Conservation (phyloP, 2,113 vertebrate genomes). For the Azemiops feae region DNA sequence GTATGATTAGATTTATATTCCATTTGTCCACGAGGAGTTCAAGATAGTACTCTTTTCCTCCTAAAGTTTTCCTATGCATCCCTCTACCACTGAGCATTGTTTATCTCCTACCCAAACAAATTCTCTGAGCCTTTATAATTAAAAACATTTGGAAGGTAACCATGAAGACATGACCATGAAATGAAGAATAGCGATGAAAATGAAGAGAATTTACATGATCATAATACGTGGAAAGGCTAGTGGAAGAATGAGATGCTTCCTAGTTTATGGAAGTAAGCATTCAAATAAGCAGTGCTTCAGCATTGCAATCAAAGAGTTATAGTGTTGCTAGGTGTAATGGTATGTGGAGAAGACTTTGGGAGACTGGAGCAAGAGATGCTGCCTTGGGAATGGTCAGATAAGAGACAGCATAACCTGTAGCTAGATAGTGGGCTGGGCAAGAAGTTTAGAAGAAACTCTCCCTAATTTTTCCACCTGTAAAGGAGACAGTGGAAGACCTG, state of each 20-base stretch:
- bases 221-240: not conserved
- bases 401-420: too few relatives aligned
- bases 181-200: not conserved
- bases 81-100: not conserved
- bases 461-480: not conserved
- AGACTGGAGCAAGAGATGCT: too few relatives aligned
- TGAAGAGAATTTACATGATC: not conserved
- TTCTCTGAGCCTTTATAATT: not conserved
- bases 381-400: too few relatives aligned
- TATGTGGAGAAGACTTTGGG: not conserved
- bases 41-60: not conserved
- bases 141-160: not conserved
- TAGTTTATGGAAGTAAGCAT: not conserved
- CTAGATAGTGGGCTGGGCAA: too few relatives aligned
- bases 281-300: not conserved
- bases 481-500: not conserved
- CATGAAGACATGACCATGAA: not conserved
- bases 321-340: not conserved
- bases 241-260: not conserved
- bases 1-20: not conserved
- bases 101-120: not conserved
- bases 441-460: not conserved
- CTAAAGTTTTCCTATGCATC: not conserved
- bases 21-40: not conserved
- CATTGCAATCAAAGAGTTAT: not conserved